phyloP scores from a whole-genome alignment of 2,888 invertebrate genomes.

The Oithona nana region DNA sequence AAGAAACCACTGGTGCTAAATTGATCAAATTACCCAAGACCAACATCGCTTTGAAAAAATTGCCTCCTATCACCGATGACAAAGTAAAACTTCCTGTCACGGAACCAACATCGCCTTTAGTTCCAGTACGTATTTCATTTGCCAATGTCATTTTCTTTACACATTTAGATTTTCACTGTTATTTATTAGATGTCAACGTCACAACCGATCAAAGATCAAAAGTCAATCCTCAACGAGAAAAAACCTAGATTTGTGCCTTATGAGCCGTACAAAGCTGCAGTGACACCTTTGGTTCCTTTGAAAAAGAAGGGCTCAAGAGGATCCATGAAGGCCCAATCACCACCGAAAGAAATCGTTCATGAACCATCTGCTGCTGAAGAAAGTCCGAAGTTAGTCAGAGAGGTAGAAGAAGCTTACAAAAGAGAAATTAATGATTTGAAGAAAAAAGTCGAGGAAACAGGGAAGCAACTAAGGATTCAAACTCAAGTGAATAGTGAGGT shows the following conservation, averaged over 20 bases:
- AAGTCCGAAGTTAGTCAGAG: neutral
- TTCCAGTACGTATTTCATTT: neutral
- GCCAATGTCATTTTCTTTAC: too few relatives aligned
- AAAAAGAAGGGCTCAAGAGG: neutral
- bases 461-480: constrained; percentile 66
- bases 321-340: neutral
- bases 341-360: neutral
- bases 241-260: constrained; percentile 70
- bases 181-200: neutral
- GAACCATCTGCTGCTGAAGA: neutral
- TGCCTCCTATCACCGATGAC: constrained; percentile 2
- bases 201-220: neutral
- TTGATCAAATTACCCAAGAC: neutral
- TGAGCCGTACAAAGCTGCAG: constrained; percentile 68
- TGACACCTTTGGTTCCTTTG: constrained; percentile 44
- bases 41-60: neutral
- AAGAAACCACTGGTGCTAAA: neutral
- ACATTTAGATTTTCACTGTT: neutral
- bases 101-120: neutral
- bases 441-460: constrained; percentile 48
- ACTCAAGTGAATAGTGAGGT: constrained; percentile 75
- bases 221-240: too few relatives aligned
- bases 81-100: neutral
- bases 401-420: neutral
- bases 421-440: constrained; percentile 40